Conservation (phyloP, 2,797 vertebrate species). For the Pristis pectinata region DNA sequence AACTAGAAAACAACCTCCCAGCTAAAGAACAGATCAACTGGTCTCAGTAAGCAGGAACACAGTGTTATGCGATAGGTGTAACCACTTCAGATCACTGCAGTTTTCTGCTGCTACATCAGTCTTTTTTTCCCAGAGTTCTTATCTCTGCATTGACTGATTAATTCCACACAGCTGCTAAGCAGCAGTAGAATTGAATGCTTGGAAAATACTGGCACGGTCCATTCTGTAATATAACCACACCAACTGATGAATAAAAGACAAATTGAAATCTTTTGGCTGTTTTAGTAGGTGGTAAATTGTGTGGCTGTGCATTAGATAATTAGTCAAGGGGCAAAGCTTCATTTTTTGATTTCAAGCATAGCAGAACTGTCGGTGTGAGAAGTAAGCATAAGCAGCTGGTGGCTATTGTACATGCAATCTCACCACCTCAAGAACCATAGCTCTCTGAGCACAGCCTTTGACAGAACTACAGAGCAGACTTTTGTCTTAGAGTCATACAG, state of each 20-base stretch:
- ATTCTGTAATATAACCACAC: not conserved
- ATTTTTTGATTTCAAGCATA: not conserved
- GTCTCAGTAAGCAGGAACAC: not conserved
- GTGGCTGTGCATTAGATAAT: not conserved
- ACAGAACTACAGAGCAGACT: not conserved
- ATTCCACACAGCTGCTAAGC: not conserved
- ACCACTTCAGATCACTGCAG: not conserved
- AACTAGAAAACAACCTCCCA: not conserved
- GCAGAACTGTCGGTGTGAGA: not conserved
- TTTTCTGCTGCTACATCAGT: not conserved
- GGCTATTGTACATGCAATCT: not conserved
- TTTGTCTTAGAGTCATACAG: no score
- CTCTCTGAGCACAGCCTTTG: not conserved
- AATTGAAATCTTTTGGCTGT: not conserved
- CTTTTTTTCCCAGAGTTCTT: not conserved
- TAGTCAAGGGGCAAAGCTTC: not conserved
- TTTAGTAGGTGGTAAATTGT: not conserved
- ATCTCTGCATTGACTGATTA: not conserved
- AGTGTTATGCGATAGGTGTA: not conserved
- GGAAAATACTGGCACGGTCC: not conserved
- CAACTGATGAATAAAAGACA: not conserved
- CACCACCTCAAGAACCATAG: not conserved
- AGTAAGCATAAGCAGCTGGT: no score
- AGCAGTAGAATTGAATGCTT: not conserved
- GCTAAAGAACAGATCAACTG: not conserved